Base-by-base conservation (phyloP, 2,113 vertebrate species). In the Thalassarche chlororhynchos region DNA sequence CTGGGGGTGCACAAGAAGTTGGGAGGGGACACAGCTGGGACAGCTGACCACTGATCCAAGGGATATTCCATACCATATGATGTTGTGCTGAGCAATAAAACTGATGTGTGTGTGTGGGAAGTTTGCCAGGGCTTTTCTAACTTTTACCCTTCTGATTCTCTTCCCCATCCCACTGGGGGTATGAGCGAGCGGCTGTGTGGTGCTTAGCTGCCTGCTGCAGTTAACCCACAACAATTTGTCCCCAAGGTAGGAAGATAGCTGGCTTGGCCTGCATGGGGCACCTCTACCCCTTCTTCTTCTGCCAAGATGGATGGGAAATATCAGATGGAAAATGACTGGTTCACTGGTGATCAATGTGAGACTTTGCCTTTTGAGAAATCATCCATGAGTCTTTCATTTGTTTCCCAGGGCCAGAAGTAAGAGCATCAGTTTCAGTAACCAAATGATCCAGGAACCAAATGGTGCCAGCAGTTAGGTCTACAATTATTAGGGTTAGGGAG, bases 141-240 rank as follows among this genome's bases (percentile, higher is more conserved):
- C 12, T 49, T 40, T 34, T 29, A 12, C 3, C 6, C 12, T 87
- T 60, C 32, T 77, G 25, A 77, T 68, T 51, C 31, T 60, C 16
- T 66, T 58, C 26, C 23, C 26, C 12, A 38, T n/a, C 19, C 24
- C 16, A 21, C 38, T 62, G 24, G 3, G 7, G 8, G 10, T 51
- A 29, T 47, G 17, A 54, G 47, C 0, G 1, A 58, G 36, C 0
- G 2, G 42, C 19, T 62, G 25, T 36, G 17, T 70, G 49, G n/a
- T 40, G 11, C n/a, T 90, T 24, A 38, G 25, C 64, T 84, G 18
- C 16, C 16, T 11, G 31, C 9, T 9, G 7, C 2, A 7, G 40
- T 54, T 71, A 40, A 19, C 40, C 26, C 47, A 16, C 38, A 62
- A 15, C 25, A 55, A 14, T 44, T 71, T 64, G 25, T 40, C 14